phyloP scores from a whole-genome alignment of 2,797 vertebrate genomes.

The Lateolabrax maculatus region DNA sequence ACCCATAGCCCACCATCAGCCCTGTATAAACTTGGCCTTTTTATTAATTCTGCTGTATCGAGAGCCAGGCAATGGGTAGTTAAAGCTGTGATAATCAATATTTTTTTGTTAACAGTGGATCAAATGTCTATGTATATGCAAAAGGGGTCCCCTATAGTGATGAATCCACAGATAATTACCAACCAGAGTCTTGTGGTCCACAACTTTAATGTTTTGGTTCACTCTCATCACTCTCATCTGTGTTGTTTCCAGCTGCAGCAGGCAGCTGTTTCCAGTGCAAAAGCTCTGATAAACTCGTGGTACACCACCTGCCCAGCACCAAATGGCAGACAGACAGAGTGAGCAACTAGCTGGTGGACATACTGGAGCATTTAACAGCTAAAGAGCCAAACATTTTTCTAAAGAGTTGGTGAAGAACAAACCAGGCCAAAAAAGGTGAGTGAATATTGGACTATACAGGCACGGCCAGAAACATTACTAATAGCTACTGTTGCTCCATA shows the following conservation, averaged over 20 bases:
- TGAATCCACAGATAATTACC: constrained; percentile 17
- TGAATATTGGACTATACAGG: background rate
- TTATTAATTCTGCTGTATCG: constrained; percentile 16
- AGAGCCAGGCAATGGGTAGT: constrained; percentile 6
- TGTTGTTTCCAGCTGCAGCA: constrained; percentile 16
- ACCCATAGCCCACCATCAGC: constrained; percentile 21
- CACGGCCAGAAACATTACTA: background rate
- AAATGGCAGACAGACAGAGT: constrained; percentile 1
- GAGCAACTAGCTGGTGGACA: background rate
- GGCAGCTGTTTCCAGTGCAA: constrained; percentile 35
- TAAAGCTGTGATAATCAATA: background rate
- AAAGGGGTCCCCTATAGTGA: background rate
- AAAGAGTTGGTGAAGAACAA: background rate
- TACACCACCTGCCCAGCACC: constrained; percentile 10
- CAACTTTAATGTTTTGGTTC: constrained; percentile 21
- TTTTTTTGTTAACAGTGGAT: constrained; percentile 4
- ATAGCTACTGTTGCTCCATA: background rate
- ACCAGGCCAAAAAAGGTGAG: background rate
- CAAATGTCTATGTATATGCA: background rate
- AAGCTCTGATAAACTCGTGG: constrained; percentile 22
- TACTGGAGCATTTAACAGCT: background rate
- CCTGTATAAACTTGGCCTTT: constrained; percentile 40
- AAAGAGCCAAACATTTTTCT: background rate
- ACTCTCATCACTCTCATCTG: constrained; percentile 1
- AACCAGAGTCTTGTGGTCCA: background rate